These are phyloP conservation scores for Meriones unguiculatus DNA, from an alignment of 2,113 vertebrate genomes.

Conservation along the genomic window DNA sequence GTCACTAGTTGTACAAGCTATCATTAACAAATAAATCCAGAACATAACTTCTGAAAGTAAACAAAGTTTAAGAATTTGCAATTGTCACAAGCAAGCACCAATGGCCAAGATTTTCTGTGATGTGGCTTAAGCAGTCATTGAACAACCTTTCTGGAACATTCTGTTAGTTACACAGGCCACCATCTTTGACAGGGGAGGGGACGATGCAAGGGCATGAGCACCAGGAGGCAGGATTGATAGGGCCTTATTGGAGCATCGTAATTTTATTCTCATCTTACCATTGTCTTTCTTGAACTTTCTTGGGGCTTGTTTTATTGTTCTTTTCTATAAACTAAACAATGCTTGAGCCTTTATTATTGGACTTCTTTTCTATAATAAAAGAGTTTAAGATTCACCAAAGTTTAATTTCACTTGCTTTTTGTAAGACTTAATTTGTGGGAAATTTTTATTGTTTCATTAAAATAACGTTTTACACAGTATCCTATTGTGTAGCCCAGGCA, in stretches of 20 bases:
- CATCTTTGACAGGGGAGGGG: not conserved
- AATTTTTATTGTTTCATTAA: not conserved
- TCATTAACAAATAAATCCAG: not conserved
- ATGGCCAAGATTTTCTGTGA: not conserved
- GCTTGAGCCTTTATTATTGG: not conserved
- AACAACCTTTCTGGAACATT: not conserved
- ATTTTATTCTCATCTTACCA: not conserved
- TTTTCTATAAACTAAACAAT: not conserved
- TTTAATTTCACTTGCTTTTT: not conserved
- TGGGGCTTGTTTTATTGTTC: not conserved
- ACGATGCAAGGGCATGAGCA: not conserved
- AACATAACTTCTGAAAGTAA: not conserved
- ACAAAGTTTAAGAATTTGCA: not conserved
- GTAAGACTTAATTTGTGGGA: not conserved
- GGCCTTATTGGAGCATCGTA: not conserved
- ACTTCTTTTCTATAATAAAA: not conserved
- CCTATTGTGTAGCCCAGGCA: not conserved
- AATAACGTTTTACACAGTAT: not conserved
- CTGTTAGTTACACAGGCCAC: not conserved
- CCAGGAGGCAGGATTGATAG: not conserved
- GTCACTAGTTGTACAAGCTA: not conserved
- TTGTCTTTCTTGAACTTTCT: not conserved
- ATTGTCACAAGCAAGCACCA: not conserved
- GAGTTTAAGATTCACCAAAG: not conserved
- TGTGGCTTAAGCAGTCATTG: not conserved